These are phyloP conservation scores for Sesia apiformis DNA, from an alignment of 2,888 invertebrate genomes.

Conservation along the genomic window DNA sequence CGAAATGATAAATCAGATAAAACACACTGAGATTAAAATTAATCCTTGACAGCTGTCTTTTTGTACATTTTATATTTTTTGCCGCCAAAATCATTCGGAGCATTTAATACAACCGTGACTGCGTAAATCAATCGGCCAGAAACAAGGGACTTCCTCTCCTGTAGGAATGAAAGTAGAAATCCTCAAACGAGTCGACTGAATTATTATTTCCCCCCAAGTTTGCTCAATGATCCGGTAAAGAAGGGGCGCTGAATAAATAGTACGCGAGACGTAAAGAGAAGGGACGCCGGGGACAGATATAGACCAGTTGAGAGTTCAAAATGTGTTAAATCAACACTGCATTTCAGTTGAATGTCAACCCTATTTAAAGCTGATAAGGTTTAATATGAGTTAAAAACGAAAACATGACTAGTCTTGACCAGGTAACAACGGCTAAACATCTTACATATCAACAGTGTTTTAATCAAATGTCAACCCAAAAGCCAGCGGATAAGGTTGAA, in stretches of 20 bases:
- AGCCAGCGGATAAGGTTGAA: not conserved
- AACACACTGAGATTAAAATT: no score
- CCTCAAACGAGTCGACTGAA: constrained; percentile 9
- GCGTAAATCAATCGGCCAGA: constrained; percentile 2
- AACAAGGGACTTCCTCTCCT: constrained; percentile 9
- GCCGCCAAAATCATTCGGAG: no score
- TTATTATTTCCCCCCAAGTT: constrained; percentile 21
- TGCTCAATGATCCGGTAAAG: constrained; percentile 39
- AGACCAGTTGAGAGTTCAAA: constrained; percentile 21
- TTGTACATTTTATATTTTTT: no score
- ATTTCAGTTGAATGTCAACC: constrained; percentile 8
- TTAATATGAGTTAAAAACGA: not conserved
- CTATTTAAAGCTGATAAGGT: constrained; percentile 7
- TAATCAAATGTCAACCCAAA: not conserved
- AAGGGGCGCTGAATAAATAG: constrained; percentile 43
- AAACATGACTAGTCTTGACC: not conserved
- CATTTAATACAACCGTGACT: no score
- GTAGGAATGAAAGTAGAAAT: not conserved
- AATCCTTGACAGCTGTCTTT: no score
- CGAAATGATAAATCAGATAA: no score
- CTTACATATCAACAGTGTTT: not conserved
- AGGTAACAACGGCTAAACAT: not conserved
- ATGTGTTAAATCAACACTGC: constrained; percentile 8
- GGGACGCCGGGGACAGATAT: constrained; percentile 38
- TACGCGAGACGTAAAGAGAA: constrained; percentile 29